These are phyloP conservation scores for Trissolcus basalis DNA, from an alignment of 1,140 invertebrate genomes.

Conservation along the genomic window DNA sequence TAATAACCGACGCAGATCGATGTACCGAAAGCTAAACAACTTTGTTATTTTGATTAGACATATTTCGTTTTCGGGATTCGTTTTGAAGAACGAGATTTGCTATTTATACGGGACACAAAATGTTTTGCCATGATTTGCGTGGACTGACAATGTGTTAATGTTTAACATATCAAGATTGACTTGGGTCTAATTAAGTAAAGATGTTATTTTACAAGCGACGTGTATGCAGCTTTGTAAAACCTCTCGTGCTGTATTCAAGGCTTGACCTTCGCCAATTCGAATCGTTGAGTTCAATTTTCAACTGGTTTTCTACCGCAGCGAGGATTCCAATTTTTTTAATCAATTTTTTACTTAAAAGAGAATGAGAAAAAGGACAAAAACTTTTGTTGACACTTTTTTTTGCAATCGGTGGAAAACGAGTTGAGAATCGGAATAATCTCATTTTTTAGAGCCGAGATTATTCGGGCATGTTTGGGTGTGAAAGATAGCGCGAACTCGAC, in stretches of 20 bases:
- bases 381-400: too few species aligned
- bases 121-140: conserved; percentile 37
- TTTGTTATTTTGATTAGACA: neutral
- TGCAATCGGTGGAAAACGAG: too few species aligned
- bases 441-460: too few species aligned
- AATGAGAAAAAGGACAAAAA: too few species aligned
- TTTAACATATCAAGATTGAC: conserved; percentile 45
- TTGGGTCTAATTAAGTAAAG: too few species aligned
- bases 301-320: neutral
- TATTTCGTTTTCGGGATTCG: too few species aligned
- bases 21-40: neutral
- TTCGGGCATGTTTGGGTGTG: too few species aligned
- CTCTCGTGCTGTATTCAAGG: conserved; percentile 3
- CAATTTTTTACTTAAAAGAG: too few species aligned
- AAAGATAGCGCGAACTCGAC: conserved; percentile 10
- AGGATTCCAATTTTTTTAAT: too few species aligned
- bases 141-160: conserved; percentile 43
- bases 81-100: too few species aligned
- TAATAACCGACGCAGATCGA: too few species aligned
- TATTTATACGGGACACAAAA: conserved; percentile 21
- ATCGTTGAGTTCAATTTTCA: neutral
- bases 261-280: neutral
- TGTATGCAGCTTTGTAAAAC: conserved; percentile 28
- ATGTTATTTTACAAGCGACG: conserved; percentile 13
- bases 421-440: too few species aligned